Evolutionary conservation across 2,888 invertebrate genomes (phyloP).

Genomic region (Dermolepida albohirtum): DNA sequence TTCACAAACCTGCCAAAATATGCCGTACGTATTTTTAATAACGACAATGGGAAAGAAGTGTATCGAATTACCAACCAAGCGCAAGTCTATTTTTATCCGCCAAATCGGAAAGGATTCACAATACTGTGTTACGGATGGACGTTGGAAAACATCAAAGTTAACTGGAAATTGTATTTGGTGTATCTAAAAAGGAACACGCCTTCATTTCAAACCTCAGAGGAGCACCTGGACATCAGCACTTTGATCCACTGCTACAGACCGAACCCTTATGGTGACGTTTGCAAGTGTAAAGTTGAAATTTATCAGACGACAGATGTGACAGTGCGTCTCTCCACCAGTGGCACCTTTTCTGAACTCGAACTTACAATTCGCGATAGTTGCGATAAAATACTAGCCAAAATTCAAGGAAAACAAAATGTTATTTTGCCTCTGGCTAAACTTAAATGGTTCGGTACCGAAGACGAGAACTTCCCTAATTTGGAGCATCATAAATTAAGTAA

Average conservation of each 20-base stretch:
- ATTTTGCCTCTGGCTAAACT: constrained; percentile 49
- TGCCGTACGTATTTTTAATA: constrained; percentile 58
- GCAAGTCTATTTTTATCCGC: constrained; percentile 50
- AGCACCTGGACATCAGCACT: constrained; percentile 18
- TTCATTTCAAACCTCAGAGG: constrained; percentile 21
- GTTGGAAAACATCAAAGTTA: constrained; percentile 41
- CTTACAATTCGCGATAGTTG: constrained; percentile 46
- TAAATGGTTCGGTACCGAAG: not conserved
- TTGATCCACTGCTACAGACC: constrained; percentile 48
- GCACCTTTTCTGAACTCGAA: constrained; percentile 45
- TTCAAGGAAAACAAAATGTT: constrained; percentile 45
- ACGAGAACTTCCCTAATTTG: not conserved
- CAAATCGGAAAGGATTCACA: constrained; percentile 59
- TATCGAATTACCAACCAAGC: constrained; percentile 53
- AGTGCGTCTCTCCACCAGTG: constrained; percentile 48
- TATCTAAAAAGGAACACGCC: constrained; percentile 44
- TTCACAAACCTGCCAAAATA: constrained; percentile 53
- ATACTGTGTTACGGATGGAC: constrained; percentile 59
- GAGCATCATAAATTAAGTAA: constrained; percentile 9
- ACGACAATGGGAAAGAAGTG: constrained; percentile 57
- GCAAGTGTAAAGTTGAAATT: constrained; percentile 48
- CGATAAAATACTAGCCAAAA: constrained; percentile 45
- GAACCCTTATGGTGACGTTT: constrained; percentile 48
- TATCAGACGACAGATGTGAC: constrained; percentile 46
- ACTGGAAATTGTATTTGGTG: constrained; percentile 55